phyloP scores from a whole-genome alignment of 1,140 invertebrate species.

The Melitaea cinxia region DNA sequence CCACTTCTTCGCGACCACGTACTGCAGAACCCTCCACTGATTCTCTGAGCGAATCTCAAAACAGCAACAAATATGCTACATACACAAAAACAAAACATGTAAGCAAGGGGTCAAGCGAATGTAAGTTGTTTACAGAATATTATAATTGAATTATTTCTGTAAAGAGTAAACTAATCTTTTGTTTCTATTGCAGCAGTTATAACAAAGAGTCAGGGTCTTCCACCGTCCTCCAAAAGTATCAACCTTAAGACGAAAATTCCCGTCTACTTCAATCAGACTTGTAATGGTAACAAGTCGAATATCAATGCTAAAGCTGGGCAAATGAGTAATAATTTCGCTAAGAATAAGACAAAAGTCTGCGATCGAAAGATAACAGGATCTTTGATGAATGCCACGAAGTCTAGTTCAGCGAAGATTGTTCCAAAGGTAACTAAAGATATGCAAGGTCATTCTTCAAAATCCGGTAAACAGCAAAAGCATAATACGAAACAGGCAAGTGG shows the following conservation, averaged over 20 bases:
- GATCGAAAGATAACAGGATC: slow-evolving; percentile 49
- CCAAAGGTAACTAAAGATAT: slow-evolving; percentile 33
- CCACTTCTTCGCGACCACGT: slow-evolving; percentile 57
- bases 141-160: not conserved
- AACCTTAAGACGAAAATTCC: slow-evolving; percentile 62
- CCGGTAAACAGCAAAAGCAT: slow-evolving; percentile 21
- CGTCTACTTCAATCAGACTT: slow-evolving; percentile 46
- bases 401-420: slow-evolving; percentile 69
- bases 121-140: slow-evolving; percentile 49
- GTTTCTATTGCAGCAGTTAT: slow-evolving; percentile 46
- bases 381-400: slow-evolving; percentile 69
- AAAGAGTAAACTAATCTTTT: not conserved
- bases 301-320: not conserved
- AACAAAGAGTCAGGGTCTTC: slow-evolving; percentile 30
- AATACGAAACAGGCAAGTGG: slow-evolving; percentile 8
- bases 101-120: slow-evolving; percentile 52
- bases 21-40: slow-evolving; percentile 69
- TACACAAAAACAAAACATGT: slow-evolving; percentile 65
- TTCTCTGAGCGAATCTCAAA: slow-evolving; percentile 63
- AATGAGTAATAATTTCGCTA: not conserved
- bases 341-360: slow-evolving; percentile 9
- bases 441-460: not conserved
- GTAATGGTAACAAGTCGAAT: slow-evolving; percentile 11
- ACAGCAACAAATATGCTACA: slow-evolving; percentile 68
- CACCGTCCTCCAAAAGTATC: slow-evolving; percentile 33